Conservation (phyloP, 2,888 invertebrate species). For the Azorinus chamasolen region DNA sequence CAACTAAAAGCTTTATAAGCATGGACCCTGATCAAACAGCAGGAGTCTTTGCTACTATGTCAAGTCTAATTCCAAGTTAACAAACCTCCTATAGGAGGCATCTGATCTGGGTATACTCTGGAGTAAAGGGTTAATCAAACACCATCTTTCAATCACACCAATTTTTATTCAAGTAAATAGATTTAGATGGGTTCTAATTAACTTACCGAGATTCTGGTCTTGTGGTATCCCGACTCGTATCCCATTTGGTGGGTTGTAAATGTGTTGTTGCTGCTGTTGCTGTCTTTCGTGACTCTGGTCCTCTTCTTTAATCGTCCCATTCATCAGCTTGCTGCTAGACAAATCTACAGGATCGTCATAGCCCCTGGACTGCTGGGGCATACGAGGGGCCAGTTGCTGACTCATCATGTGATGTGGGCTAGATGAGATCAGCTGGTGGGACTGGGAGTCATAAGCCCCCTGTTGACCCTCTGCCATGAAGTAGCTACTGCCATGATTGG, state of each 20-base stretch:
- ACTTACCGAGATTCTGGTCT: constrained; percentile 57
- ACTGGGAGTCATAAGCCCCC: constrained; percentile 31
- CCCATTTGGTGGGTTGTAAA: constrained; percentile 58
- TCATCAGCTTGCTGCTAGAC: constrained; percentile 73
- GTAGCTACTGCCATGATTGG: constrained; percentile 47
- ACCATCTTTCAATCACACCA: no score
- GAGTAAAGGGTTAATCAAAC: no score
- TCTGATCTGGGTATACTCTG: no score
- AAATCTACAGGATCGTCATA: constrained; percentile 81
- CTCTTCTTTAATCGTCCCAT: constrained; percentile 59
- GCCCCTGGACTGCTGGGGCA: constrained; percentile 73
- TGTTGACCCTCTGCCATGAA: constrained; percentile 44
- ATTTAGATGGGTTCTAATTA: no score
- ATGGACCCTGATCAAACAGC: no score
- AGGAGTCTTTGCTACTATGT: no score
- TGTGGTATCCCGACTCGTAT: constrained; percentile 79
- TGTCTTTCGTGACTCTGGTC: constrained; percentile 4
- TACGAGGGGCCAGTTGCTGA: constrained; percentile 69
- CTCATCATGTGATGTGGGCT: constrained; percentile 56
- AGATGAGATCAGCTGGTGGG: constrained; percentile 63
- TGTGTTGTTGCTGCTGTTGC: constrained; percentile 25
- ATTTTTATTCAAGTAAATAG: no score
- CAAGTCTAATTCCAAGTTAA: no score
- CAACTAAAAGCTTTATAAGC: no score
- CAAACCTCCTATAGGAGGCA: no score